phyloP scores from a whole-genome alignment of 2,888 invertebrate species.

The Rotaria magnacalcarata region DNA sequence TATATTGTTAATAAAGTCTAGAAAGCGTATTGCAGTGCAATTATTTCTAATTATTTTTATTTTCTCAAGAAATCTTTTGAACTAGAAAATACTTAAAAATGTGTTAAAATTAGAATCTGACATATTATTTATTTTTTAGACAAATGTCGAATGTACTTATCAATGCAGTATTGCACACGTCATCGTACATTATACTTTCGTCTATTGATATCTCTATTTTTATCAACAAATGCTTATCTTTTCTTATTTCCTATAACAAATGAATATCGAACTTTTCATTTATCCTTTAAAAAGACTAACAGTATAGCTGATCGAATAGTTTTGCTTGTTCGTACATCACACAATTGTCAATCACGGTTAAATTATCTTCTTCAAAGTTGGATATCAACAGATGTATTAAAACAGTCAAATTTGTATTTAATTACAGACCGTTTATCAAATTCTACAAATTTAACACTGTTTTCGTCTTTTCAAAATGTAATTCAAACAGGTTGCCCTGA shows the following conservation, averaged over 20 bases:
- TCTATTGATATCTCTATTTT: not conserved
- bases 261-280: not conserved
- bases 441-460: not conserved
- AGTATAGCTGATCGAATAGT: not conserved
- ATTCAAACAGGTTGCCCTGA: not conserved
- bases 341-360: slow-evolving; percentile 10
- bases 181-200: not conserved
- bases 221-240: not conserved
- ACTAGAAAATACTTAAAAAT: no score
- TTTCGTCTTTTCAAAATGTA: not conserved
- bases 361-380: slow-evolving; percentile 12
- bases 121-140: no score
- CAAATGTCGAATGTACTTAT: no score
- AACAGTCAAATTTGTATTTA: slow-evolving; percentile 3
- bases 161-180: not conserved
- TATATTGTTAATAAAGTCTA: no score
- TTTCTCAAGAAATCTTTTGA: no score
- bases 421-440: not conserved
- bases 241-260: not conserved
- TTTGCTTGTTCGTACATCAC: not conserved
- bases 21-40: no score
- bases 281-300: not conserved
- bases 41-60: no score
- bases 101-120: no score
- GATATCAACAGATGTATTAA: not conserved